These are phyloP conservation scores for Meda fulgida DNA, from an alignment of 2,797 vertebrate species.

Conservation along the genomic window DNA sequence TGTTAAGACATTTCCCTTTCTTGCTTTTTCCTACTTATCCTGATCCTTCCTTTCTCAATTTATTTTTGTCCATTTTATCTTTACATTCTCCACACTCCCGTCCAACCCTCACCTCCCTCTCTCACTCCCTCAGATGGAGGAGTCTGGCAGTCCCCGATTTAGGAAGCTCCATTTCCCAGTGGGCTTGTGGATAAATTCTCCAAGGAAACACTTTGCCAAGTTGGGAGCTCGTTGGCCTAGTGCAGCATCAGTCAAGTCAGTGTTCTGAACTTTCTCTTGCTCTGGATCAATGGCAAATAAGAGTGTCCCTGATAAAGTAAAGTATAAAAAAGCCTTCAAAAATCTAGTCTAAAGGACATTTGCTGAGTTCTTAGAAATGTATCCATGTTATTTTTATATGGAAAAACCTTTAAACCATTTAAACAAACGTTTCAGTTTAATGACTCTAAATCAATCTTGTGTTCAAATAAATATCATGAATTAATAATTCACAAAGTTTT, in stretches of 20 bases:
- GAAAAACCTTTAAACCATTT: neutral
- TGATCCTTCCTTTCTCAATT: conserved; percentile 6
- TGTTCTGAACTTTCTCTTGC: conserved; percentile 58
- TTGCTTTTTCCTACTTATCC: conserved; percentile 15
- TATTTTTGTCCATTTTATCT: conserved; percentile 27
- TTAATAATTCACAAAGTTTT: neutral
- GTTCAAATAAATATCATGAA: neutral
- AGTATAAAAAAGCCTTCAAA: neutral
- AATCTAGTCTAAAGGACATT: neutral
- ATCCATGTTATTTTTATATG: neutral
- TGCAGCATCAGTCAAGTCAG: conserved; percentile 90
- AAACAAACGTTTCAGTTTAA: conserved; percentile 10
- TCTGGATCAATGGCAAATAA: conserved; percentile 11
- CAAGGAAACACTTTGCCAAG: conserved; percentile 92
- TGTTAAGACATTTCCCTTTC: conserved; percentile 27
- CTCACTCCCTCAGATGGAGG: conserved; percentile 82
- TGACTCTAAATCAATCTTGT: neutral
- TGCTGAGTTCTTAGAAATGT: neutral
- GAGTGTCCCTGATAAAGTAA: neutral
- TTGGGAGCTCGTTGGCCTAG: conserved; percentile 92
- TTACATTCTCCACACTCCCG: conserved; percentile 23
- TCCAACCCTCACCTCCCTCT: conserved; percentile 26
- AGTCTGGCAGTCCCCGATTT: conserved; percentile 89
- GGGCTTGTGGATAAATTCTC: conserved; percentile 95
- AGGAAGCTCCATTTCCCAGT: conserved; percentile 94